Base-by-base conservation (phyloP, 1,140 invertebrate genomes). In the Stenopsyche tienmushanensis region DNA sequence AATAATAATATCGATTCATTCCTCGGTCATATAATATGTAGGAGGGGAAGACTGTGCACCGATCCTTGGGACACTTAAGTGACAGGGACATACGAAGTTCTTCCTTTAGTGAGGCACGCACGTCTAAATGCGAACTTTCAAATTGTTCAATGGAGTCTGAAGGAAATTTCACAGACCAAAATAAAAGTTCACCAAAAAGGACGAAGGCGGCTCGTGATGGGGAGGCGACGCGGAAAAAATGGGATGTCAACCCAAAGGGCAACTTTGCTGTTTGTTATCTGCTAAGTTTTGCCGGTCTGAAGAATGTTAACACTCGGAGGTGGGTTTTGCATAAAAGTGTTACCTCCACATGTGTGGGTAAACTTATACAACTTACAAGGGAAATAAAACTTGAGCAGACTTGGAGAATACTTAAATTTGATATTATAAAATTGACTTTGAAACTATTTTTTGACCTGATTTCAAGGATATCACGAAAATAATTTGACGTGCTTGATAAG, bases 101-200 rank as follows among this genome's bases (percentile, higher is more conserved):
- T n/a, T n/a, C n/a, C n/a, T n/a, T n/a, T n/a, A n/a, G 13, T 45
- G 47, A n/a, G 9, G 3, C 21, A 50, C 47, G 47, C 47, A 50
- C 47, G 17, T 10, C 47, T 21, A 13, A n/a, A 3, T 20, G 2
- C 7, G 47, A 9, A 50, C 47, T 50, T 45, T 50, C 23, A 50
- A 50, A 50, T 50, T 50, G 47, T 23, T 50, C 47, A 50, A 50
- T 50, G 21, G 47, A 21, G 47, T 50, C 47, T 50, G 47, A 50
- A 50, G 47, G 9, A 23, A 50, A 23, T 50, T 50, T 50, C 21
- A 23, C 17, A 20, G 47, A 23, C 47, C n/a, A 21, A 50, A 50
- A 50, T 50, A 50, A 50, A 50, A 50, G 9, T 18, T 50, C 3
- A 10, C 3, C 21, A n/a, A 21, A 50, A 50, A 23, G 47, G 47